These are phyloP conservation scores for Drosophila bocqueti DNA, from an alignment of 1,140 invertebrate genomes.

Conservation along the genomic window DNA sequence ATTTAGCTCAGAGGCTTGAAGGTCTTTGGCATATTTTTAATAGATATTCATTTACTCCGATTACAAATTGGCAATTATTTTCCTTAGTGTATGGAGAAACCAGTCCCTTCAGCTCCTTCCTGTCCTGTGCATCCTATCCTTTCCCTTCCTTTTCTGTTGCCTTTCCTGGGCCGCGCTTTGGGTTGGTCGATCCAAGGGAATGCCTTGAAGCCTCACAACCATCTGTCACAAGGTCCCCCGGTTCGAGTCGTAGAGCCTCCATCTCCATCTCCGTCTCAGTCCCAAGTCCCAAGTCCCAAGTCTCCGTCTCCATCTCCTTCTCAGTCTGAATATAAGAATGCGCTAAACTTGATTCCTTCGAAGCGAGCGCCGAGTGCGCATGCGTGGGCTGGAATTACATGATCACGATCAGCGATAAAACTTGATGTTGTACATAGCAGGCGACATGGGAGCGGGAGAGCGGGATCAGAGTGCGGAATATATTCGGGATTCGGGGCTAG, in stretches of 20 bases:
- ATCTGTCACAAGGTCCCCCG: conserved; percentile 77
- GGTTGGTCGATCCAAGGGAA: conserved; percentile 63
- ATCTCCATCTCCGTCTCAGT: conserved; percentile 2
- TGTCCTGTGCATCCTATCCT: conserved; percentile 31
- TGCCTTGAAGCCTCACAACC: conserved; percentile 70
- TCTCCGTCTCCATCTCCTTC: conserved; percentile 4
- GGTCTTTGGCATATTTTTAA: neutral
- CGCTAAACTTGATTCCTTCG: conserved; percentile 81
- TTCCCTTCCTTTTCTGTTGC: conserved; percentile 31
- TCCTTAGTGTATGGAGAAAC: conserved; percentile 33
- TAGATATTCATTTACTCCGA: neutral
- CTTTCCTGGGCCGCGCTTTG: conserved; percentile 21
- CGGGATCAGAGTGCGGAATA: conserved; percentile 5
- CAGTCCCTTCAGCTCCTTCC: conserved; percentile 40
- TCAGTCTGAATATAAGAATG: conserved; percentile 76
- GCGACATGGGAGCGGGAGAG: conserved; percentile 48
- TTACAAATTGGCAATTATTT: neutral
- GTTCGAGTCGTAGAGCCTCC: conserved; percentile 39
- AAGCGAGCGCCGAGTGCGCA: conserved; percentile 76
- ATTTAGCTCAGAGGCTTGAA: neutral
- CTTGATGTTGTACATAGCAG: conserved; percentile 83
- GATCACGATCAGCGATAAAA: conserved; percentile 85
- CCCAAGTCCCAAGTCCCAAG: neutral
- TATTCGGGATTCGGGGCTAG: conserved; percentile 13
- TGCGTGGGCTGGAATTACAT: conserved; percentile 85